Evolutionary conservation across 2,113 vertebrate species (phyloP), one percentile per base, ranked within the genome.

Genomic region (Elephas maximus): DNA sequence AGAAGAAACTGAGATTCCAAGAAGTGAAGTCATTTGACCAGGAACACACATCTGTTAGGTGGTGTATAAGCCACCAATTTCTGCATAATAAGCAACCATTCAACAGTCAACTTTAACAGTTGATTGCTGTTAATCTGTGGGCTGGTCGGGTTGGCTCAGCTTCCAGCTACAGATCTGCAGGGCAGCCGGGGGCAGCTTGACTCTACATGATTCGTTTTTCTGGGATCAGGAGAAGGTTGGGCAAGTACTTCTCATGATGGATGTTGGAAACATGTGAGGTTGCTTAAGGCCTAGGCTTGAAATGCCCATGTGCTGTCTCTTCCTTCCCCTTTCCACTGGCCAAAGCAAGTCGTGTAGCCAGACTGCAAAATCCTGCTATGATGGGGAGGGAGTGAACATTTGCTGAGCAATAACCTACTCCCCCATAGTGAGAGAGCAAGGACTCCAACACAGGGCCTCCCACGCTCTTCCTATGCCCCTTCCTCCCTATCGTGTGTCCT

Each of bases 61-160:
- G 45, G 21, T 84, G 5, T 37, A 0, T 78, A 37, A 41, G 74
- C 74, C 45, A 86, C 48, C 10, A 37, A 48, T 33, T n/a, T 85
- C 44, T 82, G 28, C 53, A 9, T 53, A 44, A 73, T 20, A 0
- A 92, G 37, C 20, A 85, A 78, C 6, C 41, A 63, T 60, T 80
- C 41, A 11, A 11, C 0, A 8, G 3, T 0, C 10, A 41, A 14
- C 20, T 5, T 5, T 87, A 48, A 4, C 1, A 11, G 57, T 60
- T 80, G 65, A 17, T 51, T 33, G 15, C 30, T 65, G 8, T 26
- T 57, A 17, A 1, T 10, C 30, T 57, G 33, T 28, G 24, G 7
- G 23, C 84, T 26, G 2, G n/a, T 8, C 2, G n/a, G 44, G 33
- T 28, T 76, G 21, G 26, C 78, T 63, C 2, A 37, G 51, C 37